phyloP scores from a whole-genome alignment of 2,797 vertebrate species.

The Schizothorax lantsangensis region DNA sequence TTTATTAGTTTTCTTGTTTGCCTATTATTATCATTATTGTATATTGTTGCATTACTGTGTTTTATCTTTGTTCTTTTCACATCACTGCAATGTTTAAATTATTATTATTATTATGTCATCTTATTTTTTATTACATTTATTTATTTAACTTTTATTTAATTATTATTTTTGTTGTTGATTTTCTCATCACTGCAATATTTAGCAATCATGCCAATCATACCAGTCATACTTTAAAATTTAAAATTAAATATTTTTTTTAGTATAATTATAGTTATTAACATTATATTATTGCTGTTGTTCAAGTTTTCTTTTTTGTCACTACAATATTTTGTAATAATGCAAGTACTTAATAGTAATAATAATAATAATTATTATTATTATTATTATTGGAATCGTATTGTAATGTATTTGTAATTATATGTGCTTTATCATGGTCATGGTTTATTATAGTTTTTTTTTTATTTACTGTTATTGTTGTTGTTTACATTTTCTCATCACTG shows the following conservation, averaged over 20 bases:
- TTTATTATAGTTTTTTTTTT: neutral
- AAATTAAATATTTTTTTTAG: neutral
- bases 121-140: neutral
- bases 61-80: too few relatives aligned
- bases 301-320: neutral
- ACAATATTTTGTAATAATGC: too few relatives aligned
- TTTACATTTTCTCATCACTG: neutral
- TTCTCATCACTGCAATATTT: neutral
- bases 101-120: too few relatives aligned
- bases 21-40: too few relatives aligned
- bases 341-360: too few relatives aligned
- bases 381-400: neutral
- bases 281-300: neutral
- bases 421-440: neutral
- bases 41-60: too few relatives aligned
- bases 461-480: neutral
- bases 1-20: too few relatives aligned
- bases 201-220: neutral
- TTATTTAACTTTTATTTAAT: neutral
- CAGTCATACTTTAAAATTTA: neutral
- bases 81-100: too few relatives aligned
- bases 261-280: neutral
- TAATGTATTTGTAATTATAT: neutral
- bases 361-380: too few relatives aligned
- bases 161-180: neutral